These are phyloP conservation scores for Metridium senile DNA, from an alignment of 92 coral and sea anemone genomes.

Conservation along the genomic window DNA sequence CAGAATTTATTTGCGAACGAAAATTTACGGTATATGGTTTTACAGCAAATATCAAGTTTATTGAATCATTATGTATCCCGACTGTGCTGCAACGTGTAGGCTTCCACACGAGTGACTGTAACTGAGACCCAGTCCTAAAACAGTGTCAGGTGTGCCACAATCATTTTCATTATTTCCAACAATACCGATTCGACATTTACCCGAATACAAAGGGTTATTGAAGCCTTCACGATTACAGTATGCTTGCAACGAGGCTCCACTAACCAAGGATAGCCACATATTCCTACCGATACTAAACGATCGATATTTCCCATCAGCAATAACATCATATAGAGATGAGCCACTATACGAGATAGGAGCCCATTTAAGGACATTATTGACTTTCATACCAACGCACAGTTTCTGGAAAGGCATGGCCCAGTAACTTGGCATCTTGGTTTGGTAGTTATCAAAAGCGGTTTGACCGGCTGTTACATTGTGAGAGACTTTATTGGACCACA, in stretches of 20 bases:
- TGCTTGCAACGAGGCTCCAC: conserved; percentile 60
- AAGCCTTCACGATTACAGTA: conserved; percentile 61
- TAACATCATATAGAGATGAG: conserved; percentile 62
- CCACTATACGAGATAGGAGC: conserved; percentile 40
- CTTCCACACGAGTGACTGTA: conserved; percentile 38
- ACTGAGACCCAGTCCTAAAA: conserved; percentile 47
- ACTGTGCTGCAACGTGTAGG: background rate
- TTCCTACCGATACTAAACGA: conserved; percentile 35
- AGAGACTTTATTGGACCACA: conserved; percentile 58
- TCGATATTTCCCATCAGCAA: conserved; percentile 47
- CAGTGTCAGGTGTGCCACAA: conserved; percentile 42
- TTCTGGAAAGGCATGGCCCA: conserved; percentile 57
- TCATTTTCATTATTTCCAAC: conserved; percentile 41
- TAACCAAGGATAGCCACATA: conserved; percentile 60
- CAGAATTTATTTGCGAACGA: too few species aligned
- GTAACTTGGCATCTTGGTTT: conserved; percentile 68
- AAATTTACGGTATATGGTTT: too few species aligned
- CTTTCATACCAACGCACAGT: conserved; percentile 70
- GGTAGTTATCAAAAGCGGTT: conserved; percentile 50
- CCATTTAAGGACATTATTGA: conserved; percentile 33
- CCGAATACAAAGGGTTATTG: background rate
- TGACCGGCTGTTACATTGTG: conserved; percentile 49
- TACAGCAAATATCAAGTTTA: too few species aligned
- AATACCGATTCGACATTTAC: conserved; percentile 34
- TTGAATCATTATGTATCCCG: conserved; percentile 50